These are phyloP conservation scores for Drosophila diplacantha DNA, from an alignment of 2,888 invertebrate species.

Conservation along the genomic window DNA sequence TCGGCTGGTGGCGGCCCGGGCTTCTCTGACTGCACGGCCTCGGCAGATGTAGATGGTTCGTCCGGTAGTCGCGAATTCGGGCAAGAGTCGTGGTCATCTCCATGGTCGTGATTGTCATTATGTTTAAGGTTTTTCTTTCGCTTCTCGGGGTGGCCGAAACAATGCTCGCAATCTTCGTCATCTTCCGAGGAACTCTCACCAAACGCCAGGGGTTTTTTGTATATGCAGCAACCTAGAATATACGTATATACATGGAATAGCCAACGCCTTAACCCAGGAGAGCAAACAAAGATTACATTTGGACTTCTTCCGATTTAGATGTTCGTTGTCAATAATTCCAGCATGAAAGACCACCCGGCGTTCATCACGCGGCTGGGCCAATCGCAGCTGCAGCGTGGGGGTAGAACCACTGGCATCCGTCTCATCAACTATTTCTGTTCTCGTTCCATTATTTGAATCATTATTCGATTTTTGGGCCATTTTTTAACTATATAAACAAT, in stretches of 20 bases:
- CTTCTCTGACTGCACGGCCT: not conserved
- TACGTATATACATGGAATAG: not conserved
- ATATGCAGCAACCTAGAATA: constrained; percentile 92
- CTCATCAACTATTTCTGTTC: constrained; percentile 47
- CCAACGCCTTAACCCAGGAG: not conserved
- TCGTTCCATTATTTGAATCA: constrained; percentile 17
- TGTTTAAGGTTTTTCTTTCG: constrained; percentile 77
- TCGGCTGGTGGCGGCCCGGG: constrained; percentile 9
- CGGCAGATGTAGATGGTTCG: constrained; percentile 51
- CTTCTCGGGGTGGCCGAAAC: constrained; percentile 88
- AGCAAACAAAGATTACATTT: constrained; percentile 82
- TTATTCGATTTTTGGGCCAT: constrained; percentile 47
- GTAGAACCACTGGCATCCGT: constrained; percentile 27
- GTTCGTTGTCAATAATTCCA: constrained; percentile 95
- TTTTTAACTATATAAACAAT: constrained; percentile 42
- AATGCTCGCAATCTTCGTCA: constrained; percentile 91
- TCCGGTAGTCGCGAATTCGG: constrained; percentile 21
- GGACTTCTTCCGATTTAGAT: constrained; percentile 96
- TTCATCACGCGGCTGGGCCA: constrained; percentile 83
- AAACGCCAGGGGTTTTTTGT: constrained; percentile 91
- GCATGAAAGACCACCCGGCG: constrained; percentile 94
- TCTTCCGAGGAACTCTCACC: constrained; percentile 92
- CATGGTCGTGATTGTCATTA: constrained; percentile 21
- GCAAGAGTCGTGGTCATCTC: constrained; percentile 19
- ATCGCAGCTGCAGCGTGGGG: constrained; percentile 78